Base-by-base conservation (phyloP, 1,140 invertebrate species). In the Zaprionus lachaisei region DNA sequence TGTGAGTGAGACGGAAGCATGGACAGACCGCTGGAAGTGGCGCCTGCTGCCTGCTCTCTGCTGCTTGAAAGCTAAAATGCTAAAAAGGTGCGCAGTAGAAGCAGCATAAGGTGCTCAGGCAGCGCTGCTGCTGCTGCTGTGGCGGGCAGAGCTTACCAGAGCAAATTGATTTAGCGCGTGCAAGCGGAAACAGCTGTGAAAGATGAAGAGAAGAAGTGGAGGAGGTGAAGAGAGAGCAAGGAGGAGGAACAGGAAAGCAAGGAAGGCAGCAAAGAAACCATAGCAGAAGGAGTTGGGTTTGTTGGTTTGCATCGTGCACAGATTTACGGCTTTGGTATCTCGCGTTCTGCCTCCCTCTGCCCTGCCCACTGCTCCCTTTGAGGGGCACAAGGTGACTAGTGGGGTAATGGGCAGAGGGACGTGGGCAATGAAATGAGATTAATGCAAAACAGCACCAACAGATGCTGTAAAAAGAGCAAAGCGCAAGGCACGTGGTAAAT, bases 101-200 rank as follows among this genome's bases (percentile, higher is more conserved):
- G 74, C 63, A 79, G 66, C 79, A 73, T 26, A 28, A 31, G 26
- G 54, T 22, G 24, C 26, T 51, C 47, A 24, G 47, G 47, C 24
- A 58, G 28, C 38, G 51, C 28, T 28, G 17, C 17, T 24, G 12
- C 20, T 61, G 49, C 15, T 61, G 49, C 11, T 24, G 22, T 47
- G 44, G 34, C 69, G 78, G 41, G 41, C 76, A 76, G 71, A 91
- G 82, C 82, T 90, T 90, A 82, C 90, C 74, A 9, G 64, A 76
- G 67, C 79, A 89, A 89, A 89, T 89, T 89, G 85, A 89, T 90
- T 89, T 89, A 89, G 82, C 81, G 86, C 85, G 85, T 91, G 87
- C 85, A 85, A 90, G 81, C 82, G 85, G 78, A 90, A 89, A 78
- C 84, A 76, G 66, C 83, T 89, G 82, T 75, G 71, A 61, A 57